Conservation (phyloP, 1,140 invertebrate species). For the Argopecten irradians region DNA sequence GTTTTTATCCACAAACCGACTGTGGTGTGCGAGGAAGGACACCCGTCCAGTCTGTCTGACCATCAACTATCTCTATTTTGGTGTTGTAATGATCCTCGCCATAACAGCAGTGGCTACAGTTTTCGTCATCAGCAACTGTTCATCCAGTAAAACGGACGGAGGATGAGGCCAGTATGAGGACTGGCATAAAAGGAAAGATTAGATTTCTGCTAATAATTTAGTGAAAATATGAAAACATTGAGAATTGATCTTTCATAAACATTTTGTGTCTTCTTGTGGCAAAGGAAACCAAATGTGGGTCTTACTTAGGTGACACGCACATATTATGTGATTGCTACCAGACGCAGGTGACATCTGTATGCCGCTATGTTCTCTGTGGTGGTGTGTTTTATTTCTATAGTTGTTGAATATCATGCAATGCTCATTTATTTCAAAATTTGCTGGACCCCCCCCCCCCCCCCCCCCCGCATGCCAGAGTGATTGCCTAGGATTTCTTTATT, state of each 20-base stretch:
- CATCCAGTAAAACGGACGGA: conserved; percentile 60
- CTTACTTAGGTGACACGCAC: no score
- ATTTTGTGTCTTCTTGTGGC: background rate
- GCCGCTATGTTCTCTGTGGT: no score
- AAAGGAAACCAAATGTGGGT: background rate
- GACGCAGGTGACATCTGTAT: no score
- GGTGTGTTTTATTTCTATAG: no score
- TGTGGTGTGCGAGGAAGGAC: conserved; percentile 69
- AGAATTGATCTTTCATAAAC: background rate
- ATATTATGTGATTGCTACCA: no score
- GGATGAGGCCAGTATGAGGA: conserved; percentile 53
- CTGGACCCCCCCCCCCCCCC: no score
- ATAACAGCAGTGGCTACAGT: conserved; percentile 63
- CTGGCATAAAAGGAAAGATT: background rate
- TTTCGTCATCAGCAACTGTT: conserved; percentile 67
- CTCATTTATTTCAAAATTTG: no score
- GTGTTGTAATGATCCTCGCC: conserved; percentile 65
- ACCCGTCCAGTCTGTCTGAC: conserved; percentile 60
- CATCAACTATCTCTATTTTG: conserved; percentile 74
- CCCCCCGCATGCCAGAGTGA: no score
- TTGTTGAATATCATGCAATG: no score
- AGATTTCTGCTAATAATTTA: background rate
- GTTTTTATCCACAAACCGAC: conserved; percentile 62
- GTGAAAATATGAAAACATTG: background rate
- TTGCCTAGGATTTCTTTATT: no score